phyloP scores from a whole-genome alignment of 2,797 vertebrate species.

The Trichosurus vulpecula region DNA sequence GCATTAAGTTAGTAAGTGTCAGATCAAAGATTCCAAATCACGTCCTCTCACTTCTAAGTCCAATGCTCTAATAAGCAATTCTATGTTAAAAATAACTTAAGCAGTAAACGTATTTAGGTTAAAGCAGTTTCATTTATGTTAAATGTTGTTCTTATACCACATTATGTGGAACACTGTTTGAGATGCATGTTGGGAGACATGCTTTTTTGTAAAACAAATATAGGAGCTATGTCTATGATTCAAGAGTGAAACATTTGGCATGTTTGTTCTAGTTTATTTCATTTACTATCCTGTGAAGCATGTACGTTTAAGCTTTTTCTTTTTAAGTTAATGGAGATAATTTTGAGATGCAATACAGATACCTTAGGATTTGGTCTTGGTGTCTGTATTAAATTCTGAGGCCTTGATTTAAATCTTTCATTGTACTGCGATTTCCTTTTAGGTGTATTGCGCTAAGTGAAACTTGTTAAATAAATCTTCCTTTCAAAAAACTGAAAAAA shows the following conservation, averaged over 20 bases:
- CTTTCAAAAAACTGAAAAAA: conserved; percentile 89
- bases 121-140: too few relatives aligned
- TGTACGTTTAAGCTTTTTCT: conserved; percentile 62
- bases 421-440: conserved; percentile 89
- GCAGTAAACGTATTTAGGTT: too few relatives aligned
- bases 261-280: too few relatives aligned
- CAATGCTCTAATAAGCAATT: neutral
- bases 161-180: too few relatives aligned
- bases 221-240: too few relatives aligned
- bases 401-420: conserved; percentile 87
- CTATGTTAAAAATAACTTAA: too few relatives aligned
- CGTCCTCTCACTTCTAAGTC: neutral
- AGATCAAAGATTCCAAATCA: neutral
- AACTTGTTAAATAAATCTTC: conserved; percentile 90
- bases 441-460: conserved; percentile 89
- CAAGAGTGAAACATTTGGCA: too few relatives aligned
- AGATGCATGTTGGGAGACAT: too few relatives aligned
- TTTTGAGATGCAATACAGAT: conserved; percentile 84
- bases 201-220: too few relatives aligned
- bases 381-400: conserved; percentile 87
- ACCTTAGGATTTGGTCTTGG: conserved; percentile 87
- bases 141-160: too few relatives aligned
- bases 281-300: too few relatives aligned
- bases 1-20: neutral
- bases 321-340: conserved; percentile 87